Conservation (phyloP, 2,888 invertebrate genomes). For the Dryomyza anilis region DNA sequence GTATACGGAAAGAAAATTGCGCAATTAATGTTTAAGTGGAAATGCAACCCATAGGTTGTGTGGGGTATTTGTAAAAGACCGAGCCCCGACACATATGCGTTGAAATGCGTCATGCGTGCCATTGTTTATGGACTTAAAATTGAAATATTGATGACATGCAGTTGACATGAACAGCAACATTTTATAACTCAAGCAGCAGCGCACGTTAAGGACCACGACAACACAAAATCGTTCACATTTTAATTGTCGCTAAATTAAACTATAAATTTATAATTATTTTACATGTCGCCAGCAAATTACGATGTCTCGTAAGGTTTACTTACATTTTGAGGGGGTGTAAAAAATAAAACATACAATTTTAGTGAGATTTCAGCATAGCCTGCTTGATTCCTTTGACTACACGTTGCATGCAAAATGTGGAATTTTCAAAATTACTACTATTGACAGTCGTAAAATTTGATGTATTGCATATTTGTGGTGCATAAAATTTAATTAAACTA, state of each 20-base stretch:
- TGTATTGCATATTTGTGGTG: constrained; percentile 9
- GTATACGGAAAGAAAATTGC: constrained; percentile 17
- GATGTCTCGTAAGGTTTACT: neutral
- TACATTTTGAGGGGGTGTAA: too few relatives aligned
- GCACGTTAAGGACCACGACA: neutral
- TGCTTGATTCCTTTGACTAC: too few relatives aligned
- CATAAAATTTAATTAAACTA: constrained; percentile 1
- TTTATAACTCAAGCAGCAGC: constrained; percentile 22
- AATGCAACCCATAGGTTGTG: neutral
- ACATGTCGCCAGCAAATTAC: neutral
- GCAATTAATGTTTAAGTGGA: constrained; percentile 26
- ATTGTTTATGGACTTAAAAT: constrained; percentile 23
- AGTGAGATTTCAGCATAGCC: neutral
- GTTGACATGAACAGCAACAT: constrained; percentile 14
- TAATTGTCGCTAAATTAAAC: constrained; percentile 37
- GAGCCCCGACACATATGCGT: too few relatives aligned
- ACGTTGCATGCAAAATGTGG: too few relatives aligned
- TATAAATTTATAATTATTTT: constrained; percentile 42
- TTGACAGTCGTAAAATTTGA: constrained; percentile 5
- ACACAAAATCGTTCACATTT: constrained; percentile 16
- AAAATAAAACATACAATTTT: constrained; percentile 3
- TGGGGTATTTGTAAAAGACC: neutral
- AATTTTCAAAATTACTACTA: neutral
- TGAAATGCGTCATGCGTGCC: constrained; percentile 18
- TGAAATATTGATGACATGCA: constrained; percentile 26